These are phyloP conservation scores for Thamnophis sirtalis DNA, from an alignment of 2,113 vertebrate species.

Conservation along the genomic window DNA sequence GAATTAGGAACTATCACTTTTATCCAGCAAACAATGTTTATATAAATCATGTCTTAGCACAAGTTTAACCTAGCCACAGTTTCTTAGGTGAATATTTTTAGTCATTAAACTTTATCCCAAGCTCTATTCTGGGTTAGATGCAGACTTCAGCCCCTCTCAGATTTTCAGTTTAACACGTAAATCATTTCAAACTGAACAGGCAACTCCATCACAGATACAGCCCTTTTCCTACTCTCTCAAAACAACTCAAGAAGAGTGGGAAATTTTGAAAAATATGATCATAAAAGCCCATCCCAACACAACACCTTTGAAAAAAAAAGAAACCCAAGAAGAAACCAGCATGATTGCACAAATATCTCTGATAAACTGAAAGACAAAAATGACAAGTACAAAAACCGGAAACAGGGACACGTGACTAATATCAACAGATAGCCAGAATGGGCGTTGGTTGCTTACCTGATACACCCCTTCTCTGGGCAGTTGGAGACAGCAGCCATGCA, in stretches of 20 bases:
- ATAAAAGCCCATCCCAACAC: not conserved
- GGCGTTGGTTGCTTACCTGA: too few relatives aligned
- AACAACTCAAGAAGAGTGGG: not conserved
- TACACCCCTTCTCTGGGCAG: too few relatives aligned
- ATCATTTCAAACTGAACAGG: not conserved
- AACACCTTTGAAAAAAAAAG: not conserved
- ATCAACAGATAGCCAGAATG: not conserved
- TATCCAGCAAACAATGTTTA: not conserved
- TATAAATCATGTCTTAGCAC: not conserved
- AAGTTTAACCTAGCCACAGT: not conserved
- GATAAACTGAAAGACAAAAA: not conserved
- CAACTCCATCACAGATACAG: not conserved
- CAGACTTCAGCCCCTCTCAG: not conserved
- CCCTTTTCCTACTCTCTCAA: not conserved
- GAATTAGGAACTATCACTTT: not conserved
- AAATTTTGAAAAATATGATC: not conserved
- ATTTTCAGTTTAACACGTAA: not conserved
- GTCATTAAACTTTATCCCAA: not conserved
- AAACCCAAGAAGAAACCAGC: not conserved
- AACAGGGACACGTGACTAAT: not conserved
- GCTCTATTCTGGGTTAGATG: not conserved
- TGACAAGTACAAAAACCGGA: not conserved
- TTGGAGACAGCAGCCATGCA: too few relatives aligned
- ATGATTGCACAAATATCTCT: not conserved
- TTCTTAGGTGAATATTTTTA: not conserved